Conservation (phyloP, 2,888 invertebrate species). For the Dynastes tityus region DNA sequence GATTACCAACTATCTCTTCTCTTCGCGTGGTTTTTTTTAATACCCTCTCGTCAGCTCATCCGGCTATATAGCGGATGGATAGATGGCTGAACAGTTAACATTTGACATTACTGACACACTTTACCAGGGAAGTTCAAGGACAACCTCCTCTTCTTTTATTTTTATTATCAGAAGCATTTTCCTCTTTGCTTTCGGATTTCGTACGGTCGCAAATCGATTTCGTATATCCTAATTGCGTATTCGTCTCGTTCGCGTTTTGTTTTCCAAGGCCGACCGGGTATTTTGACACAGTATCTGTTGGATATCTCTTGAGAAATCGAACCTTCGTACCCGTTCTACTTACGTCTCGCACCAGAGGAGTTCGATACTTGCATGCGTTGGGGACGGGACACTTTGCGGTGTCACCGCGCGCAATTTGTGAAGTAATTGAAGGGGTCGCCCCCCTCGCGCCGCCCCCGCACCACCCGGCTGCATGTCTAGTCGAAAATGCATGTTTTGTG, state of each 20-base stretch:
- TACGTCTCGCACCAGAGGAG: background rate
- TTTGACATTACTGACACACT: conserved; percentile 50
- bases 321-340: conserved; percentile 9
- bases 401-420: conserved; percentile 33
- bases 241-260: conserved; percentile 2
- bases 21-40: conserved; percentile 23
- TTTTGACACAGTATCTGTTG: conserved; percentile 26
- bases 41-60: conserved; percentile 10
- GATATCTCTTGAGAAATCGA: conserved; percentile 37
- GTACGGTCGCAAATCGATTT: conserved; percentile 13
- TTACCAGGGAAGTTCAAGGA: conserved; percentile 45
- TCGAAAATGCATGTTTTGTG: conserved; percentile 52
- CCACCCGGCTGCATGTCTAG: conserved; percentile 43
- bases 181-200: conserved; percentile 3
- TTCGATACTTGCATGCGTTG: conserved; percentile 1
- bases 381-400: conserved; percentile 29
- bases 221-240: conserved; percentile 31
- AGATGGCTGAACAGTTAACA: conserved; percentile 34
- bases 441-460: conserved; percentile 23
- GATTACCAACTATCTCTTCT: conserved; percentile 44
- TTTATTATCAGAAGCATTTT: conserved; percentile 28
- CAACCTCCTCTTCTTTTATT: conserved; percentile 32
- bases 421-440: conserved; percentile 42
- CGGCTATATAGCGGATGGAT: conserved; percentile 21
- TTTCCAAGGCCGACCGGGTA: conserved; percentile 34